A percentile compares a stretch with the other conserved stretches of the same genome.
These are phyloP conservation scores for Nothobranchius furzeri DNA, from an alignment of 2,113 vertebrate species.

Conservation along the genomic window DNA sequence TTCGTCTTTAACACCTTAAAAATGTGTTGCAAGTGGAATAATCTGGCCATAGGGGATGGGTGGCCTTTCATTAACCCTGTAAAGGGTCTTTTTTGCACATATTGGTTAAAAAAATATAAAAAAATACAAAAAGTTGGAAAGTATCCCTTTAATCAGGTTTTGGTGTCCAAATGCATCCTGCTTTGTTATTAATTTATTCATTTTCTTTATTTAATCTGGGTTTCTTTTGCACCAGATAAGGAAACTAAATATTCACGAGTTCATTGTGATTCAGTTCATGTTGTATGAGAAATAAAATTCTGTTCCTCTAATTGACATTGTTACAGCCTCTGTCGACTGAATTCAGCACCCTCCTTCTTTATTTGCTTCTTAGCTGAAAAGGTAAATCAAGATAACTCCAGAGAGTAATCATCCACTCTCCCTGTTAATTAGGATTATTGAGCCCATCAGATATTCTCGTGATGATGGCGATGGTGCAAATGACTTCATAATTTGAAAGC, in stretches of 20 bases:
- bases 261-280: background rate
- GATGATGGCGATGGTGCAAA: constrained; percentile 26
- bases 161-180: no score
- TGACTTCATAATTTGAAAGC: constrained; percentile 3
- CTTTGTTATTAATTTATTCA: no score
- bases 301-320: constrained; percentile 7
- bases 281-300: constrained; percentile 8
- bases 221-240: no score
- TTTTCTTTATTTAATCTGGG: no score
- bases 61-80: no score
- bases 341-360: constrained; percentile 14
- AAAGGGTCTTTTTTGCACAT: no score
- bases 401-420: constrained; percentile 24
- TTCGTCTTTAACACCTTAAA: no score
- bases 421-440: constrained; percentile 50
- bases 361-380: background rate
- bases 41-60: no score
- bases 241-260: background rate
- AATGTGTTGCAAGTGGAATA: no score
- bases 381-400: constrained; percentile 40
- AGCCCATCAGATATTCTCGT: constrained; percentile 4
- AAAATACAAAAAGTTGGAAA: no score
- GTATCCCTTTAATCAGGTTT: no score
- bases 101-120: no score
- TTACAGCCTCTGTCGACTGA: constrained; percentile 3